Conservation (phyloP, 2,113 vertebrate species). For the Dolichotis patagonum region DNA sequence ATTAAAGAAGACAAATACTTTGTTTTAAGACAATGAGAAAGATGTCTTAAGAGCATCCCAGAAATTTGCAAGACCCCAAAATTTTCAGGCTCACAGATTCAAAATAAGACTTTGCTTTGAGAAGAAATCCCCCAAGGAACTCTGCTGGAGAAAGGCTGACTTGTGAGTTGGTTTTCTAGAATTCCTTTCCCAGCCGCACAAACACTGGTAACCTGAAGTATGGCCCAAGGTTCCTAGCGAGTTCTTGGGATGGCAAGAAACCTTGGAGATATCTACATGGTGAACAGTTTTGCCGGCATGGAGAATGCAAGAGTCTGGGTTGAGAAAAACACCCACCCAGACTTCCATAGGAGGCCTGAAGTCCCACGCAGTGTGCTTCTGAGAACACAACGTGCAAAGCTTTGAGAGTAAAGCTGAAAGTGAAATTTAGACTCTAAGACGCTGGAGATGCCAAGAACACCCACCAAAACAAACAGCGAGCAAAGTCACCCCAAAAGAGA, state of each 20-base stretch:
- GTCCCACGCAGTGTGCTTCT: neutral
- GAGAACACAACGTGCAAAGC: neutral
- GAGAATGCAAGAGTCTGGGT: neutral
- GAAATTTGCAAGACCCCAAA: neutral
- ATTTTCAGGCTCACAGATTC: neutral
- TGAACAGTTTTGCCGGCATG: neutral
- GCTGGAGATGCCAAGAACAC: neutral
- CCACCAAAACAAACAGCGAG: neutral
- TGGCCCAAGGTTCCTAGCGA: neutral
- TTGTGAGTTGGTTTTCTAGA: neutral
- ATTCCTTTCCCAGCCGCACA: neutral
- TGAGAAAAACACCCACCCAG: neutral
- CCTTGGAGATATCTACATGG: neutral
- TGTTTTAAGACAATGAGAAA: neutral
- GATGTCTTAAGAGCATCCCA: neutral
- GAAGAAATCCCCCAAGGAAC: neutral
- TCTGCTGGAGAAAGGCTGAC: neutral
- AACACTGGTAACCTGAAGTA: neutral
- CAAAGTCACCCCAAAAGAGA: neutral
- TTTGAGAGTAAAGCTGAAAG: neutral
- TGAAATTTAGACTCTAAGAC: neutral
- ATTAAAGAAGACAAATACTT: neutral
- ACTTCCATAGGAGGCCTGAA: neutral
- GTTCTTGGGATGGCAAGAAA: neutral
- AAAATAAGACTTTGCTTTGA: neutral